Conservation (phyloP, 2,888 invertebrate species). For the Ophioninae sp. region DNA sequence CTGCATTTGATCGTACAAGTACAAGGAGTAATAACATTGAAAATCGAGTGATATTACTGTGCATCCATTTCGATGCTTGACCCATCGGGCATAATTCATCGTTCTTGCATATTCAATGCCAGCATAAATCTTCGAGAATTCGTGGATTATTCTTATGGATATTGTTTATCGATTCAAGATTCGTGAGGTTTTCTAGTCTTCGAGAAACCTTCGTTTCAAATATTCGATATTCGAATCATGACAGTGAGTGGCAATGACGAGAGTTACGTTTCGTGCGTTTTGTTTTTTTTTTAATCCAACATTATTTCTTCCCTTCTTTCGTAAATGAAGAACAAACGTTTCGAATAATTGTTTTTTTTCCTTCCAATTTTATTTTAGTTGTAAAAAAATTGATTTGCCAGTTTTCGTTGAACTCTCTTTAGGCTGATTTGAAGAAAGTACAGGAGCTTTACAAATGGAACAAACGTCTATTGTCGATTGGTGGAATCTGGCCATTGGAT, state of each 20-base stretch:
- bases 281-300: too few species aligned
- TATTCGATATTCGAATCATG: slow-evolving; percentile 1
- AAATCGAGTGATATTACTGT: neutral
- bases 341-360: neutral
- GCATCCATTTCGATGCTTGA: neutral
- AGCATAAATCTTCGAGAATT: neutral
- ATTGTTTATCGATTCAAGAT: slow-evolving; percentile 12
- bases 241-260: slow-evolving; percentile 1
- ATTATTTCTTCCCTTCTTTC: neutral
- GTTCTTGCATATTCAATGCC: slow-evolving; percentile 10
- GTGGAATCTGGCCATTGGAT: slow-evolving; percentile 51
- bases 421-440: slow-evolving; percentile 39
- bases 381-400: neutral
- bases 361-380: neutral
- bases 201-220: slow-evolving; percentile 1
- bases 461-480: slow-evolving; percentile 37
- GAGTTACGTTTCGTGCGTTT: neutral
- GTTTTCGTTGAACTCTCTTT: neutral
- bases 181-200: slow-evolving; percentile 10
- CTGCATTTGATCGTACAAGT: neutral
- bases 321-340: neutral
- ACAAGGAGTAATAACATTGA: neutral
- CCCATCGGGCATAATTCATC: neutral
- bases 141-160: neutral
- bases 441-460: slow-evolving; percentile 45